These are phyloP conservation scores for Drosophila ercepeae DNA, from an alignment of 1,140 invertebrate species.

Conservation along the genomic window DNA sequence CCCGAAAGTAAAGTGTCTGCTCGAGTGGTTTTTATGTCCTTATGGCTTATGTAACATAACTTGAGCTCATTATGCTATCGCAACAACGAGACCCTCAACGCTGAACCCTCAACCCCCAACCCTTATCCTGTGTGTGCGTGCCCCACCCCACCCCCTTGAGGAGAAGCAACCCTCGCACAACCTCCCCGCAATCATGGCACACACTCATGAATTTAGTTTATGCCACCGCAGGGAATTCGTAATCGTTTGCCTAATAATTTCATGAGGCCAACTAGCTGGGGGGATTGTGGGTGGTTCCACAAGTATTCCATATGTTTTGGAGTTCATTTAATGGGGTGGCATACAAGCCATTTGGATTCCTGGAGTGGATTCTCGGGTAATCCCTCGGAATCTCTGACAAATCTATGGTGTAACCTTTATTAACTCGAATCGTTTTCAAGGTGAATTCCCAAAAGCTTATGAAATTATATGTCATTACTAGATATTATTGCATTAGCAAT, in stretches of 20 bases:
- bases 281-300: background rate
- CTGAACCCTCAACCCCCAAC: background rate
- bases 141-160: background rate
- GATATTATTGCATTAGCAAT: background rate
- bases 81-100: background rate
- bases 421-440: constrained; percentile 2
- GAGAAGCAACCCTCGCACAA: constrained; percentile 2
- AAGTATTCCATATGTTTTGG: constrained; percentile 8
- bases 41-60: constrained; percentile 81
- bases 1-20: constrained; percentile 65
- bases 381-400: constrained; percentile 20
- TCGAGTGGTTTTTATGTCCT: constrained; percentile 80
- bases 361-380: constrained; percentile 10
- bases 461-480: constrained; percentile 15
- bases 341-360: constrained; percentile 37
- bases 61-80: constrained; percentile 72
- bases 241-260: constrained; percentile 79
- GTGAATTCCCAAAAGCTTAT: background rate
- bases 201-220: constrained; percentile 82
- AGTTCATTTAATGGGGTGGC: constrained; percentile 28
- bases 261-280: constrained; percentile 45
- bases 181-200: constrained; percentile 59
- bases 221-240: constrained; percentile 79
- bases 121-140: background rate
- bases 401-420: background rate